Percentiles rank a stretch among this genome's conserved stretches.
Evolutionary conservation across 2,113 vertebrate genomes (phyloP).

Genomic region (Pyrgilauda ruficollis): DNA sequence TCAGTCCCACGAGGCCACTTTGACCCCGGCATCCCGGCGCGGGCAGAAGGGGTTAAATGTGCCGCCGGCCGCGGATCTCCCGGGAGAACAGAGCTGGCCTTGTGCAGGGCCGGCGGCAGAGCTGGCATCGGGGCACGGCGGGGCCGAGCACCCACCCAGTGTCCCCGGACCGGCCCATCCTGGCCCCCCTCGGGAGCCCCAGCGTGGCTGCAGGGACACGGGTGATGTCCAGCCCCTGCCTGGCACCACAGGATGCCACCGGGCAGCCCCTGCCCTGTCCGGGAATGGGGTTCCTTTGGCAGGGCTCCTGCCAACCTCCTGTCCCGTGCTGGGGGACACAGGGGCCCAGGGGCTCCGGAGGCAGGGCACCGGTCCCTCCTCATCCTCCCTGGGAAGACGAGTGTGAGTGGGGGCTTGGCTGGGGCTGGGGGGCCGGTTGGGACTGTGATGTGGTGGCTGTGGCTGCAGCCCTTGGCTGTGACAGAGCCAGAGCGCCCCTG

Average conservation of each 20-base stretch:
- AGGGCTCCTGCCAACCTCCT: background rate
- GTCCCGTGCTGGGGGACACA: background rate
- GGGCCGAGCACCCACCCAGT: background rate
- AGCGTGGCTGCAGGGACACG: background rate
- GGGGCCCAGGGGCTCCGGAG: background rate
- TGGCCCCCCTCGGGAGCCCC: background rate
- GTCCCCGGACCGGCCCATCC: background rate
- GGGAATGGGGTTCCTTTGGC: background rate
- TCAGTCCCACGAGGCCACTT: rapidly evolving
- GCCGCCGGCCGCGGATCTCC: background rate
- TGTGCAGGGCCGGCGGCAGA: background rate
- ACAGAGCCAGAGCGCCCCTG: background rate
- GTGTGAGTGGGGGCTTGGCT: background rate
- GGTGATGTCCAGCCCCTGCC: background rate
- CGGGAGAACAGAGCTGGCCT: background rate
- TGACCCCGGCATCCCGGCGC: background rate
- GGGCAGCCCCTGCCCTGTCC: background rate
- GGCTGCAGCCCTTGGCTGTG: background rate
- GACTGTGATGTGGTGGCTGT: background rate
- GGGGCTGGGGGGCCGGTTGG: rapidly evolving
- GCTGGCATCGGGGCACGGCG: background rate
- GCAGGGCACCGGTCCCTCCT: background rate
- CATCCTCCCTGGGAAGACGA: background rate
- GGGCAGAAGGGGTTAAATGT: background rate
- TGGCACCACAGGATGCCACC: rapidly evolving